These are phyloP conservation scores for Congeria kusceri DNA, from an alignment of 2,888 invertebrate species.

Conservation along the genomic window DNA sequence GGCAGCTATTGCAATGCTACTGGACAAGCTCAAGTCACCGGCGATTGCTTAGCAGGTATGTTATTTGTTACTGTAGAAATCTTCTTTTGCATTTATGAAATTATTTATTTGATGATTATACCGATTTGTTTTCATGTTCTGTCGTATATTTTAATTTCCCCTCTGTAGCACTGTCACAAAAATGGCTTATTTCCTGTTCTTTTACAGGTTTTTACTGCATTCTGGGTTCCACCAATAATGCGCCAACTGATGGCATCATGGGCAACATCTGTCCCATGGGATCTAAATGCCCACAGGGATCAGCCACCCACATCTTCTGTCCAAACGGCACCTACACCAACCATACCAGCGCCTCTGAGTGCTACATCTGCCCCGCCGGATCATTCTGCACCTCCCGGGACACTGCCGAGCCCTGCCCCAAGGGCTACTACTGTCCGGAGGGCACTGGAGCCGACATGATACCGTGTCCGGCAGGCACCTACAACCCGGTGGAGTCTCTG, in stretches of 20 bases:
- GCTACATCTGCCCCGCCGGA: constrained; percentile 83
- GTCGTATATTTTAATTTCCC: no score
- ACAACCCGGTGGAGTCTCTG: constrained; percentile 77
- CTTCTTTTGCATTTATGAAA: background rate
- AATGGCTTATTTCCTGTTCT: background rate
- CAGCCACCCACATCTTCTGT: constrained; percentile 78
- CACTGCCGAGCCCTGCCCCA: constrained; percentile 79
- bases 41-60: constrained; percentile 74
- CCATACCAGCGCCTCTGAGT: constrained; percentile 79
- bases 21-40: constrained; percentile 74
- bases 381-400: constrained; percentile 81
- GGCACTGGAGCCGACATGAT: constrained; percentile 82
- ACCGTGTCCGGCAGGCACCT: constrained; percentile 83
- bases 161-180: no score
- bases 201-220: constrained; percentile 80
- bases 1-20: constrained; percentile 81
- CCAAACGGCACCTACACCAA: constrained; percentile 84
- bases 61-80: background rate
- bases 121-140: no score
- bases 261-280: constrained; percentile 83
- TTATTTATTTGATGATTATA: no score
- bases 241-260: constrained; percentile 79
- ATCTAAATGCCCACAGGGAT: constrained; percentile 79
- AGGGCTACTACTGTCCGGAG: constrained; percentile 81
- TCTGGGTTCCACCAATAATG: constrained; percentile 71